Percentiles rank a stretch among this genome's conserved stretches.
Evolutionary conservation across 2,113 vertebrate species (phyloP).

Genomic region (Chaenogobius annularis): DNA sequence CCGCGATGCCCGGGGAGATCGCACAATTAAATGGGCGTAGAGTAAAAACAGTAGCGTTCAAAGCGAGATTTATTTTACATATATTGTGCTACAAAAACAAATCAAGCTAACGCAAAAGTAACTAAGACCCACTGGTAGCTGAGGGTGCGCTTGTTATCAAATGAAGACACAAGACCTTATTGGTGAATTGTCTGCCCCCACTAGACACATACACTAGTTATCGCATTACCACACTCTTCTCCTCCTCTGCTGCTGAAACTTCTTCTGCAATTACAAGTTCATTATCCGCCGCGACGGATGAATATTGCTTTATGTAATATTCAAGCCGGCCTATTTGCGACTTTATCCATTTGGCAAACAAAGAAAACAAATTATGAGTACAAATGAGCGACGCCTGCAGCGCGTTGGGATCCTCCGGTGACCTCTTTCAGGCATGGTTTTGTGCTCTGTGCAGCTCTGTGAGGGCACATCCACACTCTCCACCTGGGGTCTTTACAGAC

Average conservation of each 20-base stretch:
- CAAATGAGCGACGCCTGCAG: background rate
- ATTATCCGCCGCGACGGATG: slow-evolving; percentile 3
- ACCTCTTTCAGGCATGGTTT: background rate
- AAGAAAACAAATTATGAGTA: slow-evolving; percentile 2
- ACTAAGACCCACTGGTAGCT: too few relatives aligned
- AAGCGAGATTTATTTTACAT: too few relatives aligned
- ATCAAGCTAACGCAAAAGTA: too few relatives aligned
- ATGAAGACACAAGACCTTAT: background rate
- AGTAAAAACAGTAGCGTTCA: too few relatives aligned
- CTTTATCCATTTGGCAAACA: slow-evolving; percentile 3
- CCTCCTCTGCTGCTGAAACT: background rate
- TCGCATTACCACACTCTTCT: background rate
- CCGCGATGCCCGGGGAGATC: too few relatives aligned
- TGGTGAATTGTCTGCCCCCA: background rate
- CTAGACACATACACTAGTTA: background rate
- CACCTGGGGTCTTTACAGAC: background rate
- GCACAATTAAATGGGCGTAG: too few relatives aligned
- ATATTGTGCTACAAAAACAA: too few relatives aligned
- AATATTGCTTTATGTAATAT: slow-evolving; percentile 8
- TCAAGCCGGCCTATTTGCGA: slow-evolving; percentile 4
- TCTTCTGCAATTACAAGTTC: slow-evolving; percentile 4
- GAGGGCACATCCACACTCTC: background rate
- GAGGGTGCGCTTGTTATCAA: too few relatives aligned
- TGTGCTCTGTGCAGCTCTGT: background rate
- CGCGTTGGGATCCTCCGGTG: background rate